Conservation (phyloP, 2,113 vertebrate species). For the Oplegnathus fasciatus region DNA sequence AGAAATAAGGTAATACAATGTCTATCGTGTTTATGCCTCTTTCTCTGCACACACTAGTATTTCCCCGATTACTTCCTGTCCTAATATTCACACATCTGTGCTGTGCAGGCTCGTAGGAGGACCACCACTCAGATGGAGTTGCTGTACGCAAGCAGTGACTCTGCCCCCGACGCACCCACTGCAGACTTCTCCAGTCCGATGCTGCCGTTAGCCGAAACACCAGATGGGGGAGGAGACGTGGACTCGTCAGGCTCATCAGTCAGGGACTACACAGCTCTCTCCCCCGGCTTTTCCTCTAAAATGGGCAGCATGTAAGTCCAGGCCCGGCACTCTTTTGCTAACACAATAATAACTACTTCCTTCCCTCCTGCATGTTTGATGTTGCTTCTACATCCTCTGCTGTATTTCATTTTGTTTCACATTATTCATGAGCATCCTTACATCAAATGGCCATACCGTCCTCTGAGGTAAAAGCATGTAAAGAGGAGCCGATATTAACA, state of each 20-base stretch:
- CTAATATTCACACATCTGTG: neutral
- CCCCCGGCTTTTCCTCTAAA: slow-evolving; percentile 92
- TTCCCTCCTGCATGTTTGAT: slow-evolving; percentile 56
- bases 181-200: slow-evolving; percentile 85
- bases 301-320: slow-evolving; percentile 96
- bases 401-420: slow-evolving; percentile 10
- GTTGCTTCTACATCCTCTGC: slow-evolving; percentile 36
- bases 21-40: neutral
- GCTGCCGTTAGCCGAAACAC: slow-evolving; percentile 85
- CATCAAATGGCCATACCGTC: slow-evolving; percentile 2
- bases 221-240: slow-evolving; percentile 82
- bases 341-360: slow-evolving; percentile 20
- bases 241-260: slow-evolving; percentile 86
- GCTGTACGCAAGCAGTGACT: slow-evolving; percentile 94
- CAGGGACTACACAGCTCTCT: slow-evolving; percentile 88
- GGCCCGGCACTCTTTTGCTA: slow-evolving; percentile 51
- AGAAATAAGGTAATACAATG: slow-evolving; percentile 90
- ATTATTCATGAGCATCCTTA: slow-evolving; percentile 33
- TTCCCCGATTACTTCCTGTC: neutral
- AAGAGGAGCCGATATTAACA: slow-evolving; percentile 16
- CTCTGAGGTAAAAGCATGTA: slow-evolving; percentile 34
- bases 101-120: slow-evolving; percentile 91
- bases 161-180: slow-evolving; percentile 81
- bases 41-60: accelerated
- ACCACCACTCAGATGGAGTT: slow-evolving; percentile 98